Base-by-base conservation (phyloP, 2,113 vertebrate species). In the Cyprinodon brontotheroides region DNA sequence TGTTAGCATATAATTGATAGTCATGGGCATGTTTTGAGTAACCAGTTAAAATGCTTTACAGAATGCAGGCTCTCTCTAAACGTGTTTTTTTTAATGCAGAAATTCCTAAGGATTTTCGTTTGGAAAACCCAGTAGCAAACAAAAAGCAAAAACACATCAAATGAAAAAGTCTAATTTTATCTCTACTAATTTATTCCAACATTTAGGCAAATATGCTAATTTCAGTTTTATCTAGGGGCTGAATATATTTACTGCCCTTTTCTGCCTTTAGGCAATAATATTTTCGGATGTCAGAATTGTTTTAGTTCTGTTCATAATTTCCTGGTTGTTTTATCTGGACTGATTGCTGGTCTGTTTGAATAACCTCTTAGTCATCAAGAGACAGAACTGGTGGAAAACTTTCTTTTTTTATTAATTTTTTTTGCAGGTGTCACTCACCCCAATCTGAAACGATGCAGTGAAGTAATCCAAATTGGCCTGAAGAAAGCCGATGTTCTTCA, bases 391-490 rank as follows among this genome's bases (percentile, higher is more conserved):
- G 15, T 43, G 48, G 15, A 22, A 61, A 73, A 6, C 7, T n/a
- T 68, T 4, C 12, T 57, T 48, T 41, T 12, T 29, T 41, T 11
- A 36, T 22, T 40, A 2, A 29, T 5, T 70, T 38, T 20, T 57
- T 57, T 57, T n/a, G n/a, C 50, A 2, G 60, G 2, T 9, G 38
- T 29, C 74, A 93, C 97, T 97, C 92, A 99, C 98, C 94, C 98
- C 98, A 66, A 99, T 94, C 41, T 98, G 94, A 92, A 99, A 99
- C 11, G 85, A 81, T 53, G 97, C 98, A 17, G 90, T 96, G 92
- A 98, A 99, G 87, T 99, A 98, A 79, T 99, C 97, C 91, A 99
- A 89, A 87, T 99, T 99, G 68, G 97, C 94, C 94, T 99, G 98
- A 92, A 98, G 93, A 86, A 99, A 98, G 91, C 94, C 95, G 41